Base-by-base conservation (phyloP, 2,797 vertebrate genomes). In the Propithecus perrieri region DNA sequence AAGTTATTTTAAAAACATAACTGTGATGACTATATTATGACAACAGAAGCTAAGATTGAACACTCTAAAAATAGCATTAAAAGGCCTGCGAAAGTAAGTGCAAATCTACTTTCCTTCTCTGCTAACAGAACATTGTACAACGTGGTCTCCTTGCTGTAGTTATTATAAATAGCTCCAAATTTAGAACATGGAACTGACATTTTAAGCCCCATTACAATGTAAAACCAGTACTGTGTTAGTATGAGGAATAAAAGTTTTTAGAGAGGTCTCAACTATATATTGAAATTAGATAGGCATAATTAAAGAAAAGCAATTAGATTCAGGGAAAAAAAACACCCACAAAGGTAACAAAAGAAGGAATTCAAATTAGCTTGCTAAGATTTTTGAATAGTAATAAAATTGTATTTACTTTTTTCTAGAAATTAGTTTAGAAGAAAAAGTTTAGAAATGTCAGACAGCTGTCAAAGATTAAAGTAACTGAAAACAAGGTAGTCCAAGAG, bases 171-270 rank as follows among this genome's bases (percentile, higher is more conserved):
- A 97, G 92, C 28, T 67, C 98, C 88, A 93, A 93, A 97, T 97
- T 97, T 98, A 97, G 98, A 98, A 98, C 87, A 83, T 9, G 46
- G 90, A 92, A 97, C 72, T 83, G 71, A 95, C 38, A 96, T 80
- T 93, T 94, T 96, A 97, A 98, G 97, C 85, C 90, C 84, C 95
- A 97, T 86, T 97, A 97, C 67, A 95, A 97, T 98, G 89, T 65
- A 97, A 97, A 98, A 96, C 11, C 5, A 91, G 46, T 96, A 94
- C 55, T 87, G 30, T 84, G 53, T 93, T 87, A 92, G 71, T 85
- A 96, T 94, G 96, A 97, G 96, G 93, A 97, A 87, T 28, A 92
- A 65, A 76, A 85, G 65, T 91, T 95, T 97, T 81, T 91, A 98
- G 80, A 98, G 95, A 90, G 69, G 85, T 86, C 97, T 96, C 97